phyloP scores from a whole-genome alignment of 2,797 vertebrate genomes.

The Sebastes kiyomatsui region DNA sequence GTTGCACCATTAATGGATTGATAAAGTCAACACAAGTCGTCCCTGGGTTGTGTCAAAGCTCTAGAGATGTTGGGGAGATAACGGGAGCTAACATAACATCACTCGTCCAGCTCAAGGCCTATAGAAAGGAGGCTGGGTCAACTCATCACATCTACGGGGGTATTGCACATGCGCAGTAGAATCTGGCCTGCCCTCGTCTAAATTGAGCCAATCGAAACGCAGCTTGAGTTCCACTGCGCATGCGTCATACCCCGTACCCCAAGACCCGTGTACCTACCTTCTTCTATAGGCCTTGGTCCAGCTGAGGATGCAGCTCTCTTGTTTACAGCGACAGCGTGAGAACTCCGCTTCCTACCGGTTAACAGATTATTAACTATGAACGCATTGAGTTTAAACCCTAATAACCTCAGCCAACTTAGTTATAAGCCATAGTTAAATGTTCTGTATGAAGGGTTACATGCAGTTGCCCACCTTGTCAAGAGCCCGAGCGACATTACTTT shows the following conservation, averaged over 20 bases:
- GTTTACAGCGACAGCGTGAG: neutral
- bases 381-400: neutral
- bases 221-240: no score
- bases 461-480: neutral
- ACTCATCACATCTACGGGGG: accelerated
- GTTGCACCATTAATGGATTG: neutral
- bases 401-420: accelerated
- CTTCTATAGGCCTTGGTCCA: neutral
- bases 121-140: no score
- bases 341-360: neutral
- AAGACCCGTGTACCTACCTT: no score
- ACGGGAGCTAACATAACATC: neutral
- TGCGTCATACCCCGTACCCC: no score
- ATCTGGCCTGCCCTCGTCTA: no score
- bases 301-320: neutral
- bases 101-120: neutral
- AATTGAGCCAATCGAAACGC: no score
- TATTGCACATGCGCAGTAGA: no score
- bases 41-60: neutral
- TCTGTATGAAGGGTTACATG: neutral
- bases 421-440: neutral
- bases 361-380: accelerated
- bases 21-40: no score
- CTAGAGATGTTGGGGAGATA: neutral
- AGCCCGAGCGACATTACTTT: neutral